Percentiles rank a stretch among this genome's conserved stretches.
Evolutionary conservation across 37 sponge, comb jelly and placozoan genomes (phyloP).

Genomic region (Chondrosia reniformis): DNA sequence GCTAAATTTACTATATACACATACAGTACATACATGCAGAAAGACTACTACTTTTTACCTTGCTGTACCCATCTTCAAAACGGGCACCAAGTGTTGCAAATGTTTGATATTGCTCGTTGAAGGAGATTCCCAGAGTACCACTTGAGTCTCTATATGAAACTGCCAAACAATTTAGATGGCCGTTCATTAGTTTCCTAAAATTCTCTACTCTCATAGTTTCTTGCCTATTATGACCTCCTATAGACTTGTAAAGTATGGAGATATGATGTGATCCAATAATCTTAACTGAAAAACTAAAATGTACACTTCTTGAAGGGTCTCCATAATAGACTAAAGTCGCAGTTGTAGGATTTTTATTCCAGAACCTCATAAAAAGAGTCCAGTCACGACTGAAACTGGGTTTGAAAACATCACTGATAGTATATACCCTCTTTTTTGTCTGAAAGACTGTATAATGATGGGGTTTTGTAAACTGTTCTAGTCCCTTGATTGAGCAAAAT

Average conservation of each 20-base stretch:
- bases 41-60: too few relatives aligned
- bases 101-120: background rate
- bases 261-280: background rate
- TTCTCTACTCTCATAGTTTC: background rate
- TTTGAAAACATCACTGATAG: background rate
- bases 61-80: background rate
- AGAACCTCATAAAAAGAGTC: slow-evolving; percentile 6
- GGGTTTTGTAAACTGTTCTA: background rate
- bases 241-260: background rate
- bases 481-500: background rate
- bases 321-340: background rate
- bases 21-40: too few relatives aligned
- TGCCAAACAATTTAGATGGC: background rate
- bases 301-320: too few relatives aligned
- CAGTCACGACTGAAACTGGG: background rate
- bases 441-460: background rate
- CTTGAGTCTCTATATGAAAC: background rate
- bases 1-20: too few relatives aligned
- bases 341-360: background rate
- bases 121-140: background rate
- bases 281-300: background rate
- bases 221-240: background rate
- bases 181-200: background rate
- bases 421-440: background rate
- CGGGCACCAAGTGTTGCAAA: too few relatives aligned